These are phyloP conservation scores for Dallia pectoralis DNA, from an alignment of 2,797 vertebrate species.

Conservation along the genomic window DNA sequence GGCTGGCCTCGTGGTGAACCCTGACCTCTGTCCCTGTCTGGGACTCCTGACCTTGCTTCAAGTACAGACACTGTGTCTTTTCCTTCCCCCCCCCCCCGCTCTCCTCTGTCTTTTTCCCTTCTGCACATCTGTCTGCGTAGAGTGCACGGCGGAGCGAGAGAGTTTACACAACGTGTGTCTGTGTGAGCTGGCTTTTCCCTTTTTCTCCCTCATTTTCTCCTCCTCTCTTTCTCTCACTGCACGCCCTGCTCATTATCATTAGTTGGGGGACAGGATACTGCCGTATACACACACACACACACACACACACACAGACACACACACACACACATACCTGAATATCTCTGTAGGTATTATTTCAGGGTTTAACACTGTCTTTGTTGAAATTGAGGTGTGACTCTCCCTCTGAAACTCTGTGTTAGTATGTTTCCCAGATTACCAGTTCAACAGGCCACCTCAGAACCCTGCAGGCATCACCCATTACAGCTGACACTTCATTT, in stretches of 20 bases:
- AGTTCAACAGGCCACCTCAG: slow-evolving; percentile 30
- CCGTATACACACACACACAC: neutral
- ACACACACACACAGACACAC: neutral
- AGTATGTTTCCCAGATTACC: slow-evolving; percentile 40
- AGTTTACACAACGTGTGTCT: slow-evolving; percentile 77
- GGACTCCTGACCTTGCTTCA: slow-evolving; percentile 74
- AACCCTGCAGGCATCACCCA: slow-evolving; percentile 42
- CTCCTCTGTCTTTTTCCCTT: slow-evolving; percentile 26
- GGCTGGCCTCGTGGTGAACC: slow-evolving; percentile 84
- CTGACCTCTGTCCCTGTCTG: slow-evolving; percentile 87
- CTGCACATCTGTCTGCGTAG: slow-evolving; percentile 53
- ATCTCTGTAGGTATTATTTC: slow-evolving; percentile 8
- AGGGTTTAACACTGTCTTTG: slow-evolving; percentile 14
- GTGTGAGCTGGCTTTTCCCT: slow-evolving; percentile 68
- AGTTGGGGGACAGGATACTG: neutral
- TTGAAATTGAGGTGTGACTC: slow-evolving; percentile 23
- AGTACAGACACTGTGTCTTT: slow-evolving; percentile 61
- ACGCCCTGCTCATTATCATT: slow-evolving; percentile 24
- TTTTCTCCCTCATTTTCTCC: slow-evolving; percentile 26
- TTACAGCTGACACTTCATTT: slow-evolving; percentile 29
- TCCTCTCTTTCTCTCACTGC: slow-evolving; percentile 48
- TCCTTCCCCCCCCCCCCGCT: slow-evolving; percentile 23
- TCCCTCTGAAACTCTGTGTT: slow-evolving; percentile 29
- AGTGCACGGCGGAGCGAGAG: slow-evolving; percentile 76
- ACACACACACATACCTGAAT: slow-evolving; percentile 4